Evolutionary conservation across 2,888 invertebrate species (phyloP), one percentile per base, ranked within the genome.

Genomic region (Lithophane semibrunnea): DNA sequence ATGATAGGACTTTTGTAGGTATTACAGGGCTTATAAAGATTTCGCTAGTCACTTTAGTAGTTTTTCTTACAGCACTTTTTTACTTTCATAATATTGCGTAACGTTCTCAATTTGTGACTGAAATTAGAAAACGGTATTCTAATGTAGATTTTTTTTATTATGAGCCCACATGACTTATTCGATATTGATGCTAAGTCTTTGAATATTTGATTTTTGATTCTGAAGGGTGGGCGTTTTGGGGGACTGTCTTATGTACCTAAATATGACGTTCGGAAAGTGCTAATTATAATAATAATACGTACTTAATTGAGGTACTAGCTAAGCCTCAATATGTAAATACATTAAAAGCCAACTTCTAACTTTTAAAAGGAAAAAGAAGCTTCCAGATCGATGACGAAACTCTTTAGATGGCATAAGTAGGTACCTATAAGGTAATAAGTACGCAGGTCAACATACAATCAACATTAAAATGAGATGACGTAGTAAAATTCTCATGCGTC

Each of bases 21-120:
- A 79, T 73, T 83, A 73, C 7, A 79, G 37, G 68, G 49, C 73
- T 81, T 73, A 78, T 1, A 16, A 13, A 58, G 10, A 49, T 66
- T 65, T 74, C 5, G 3, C n/a, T 24, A 44, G 21, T 54, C 37
- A 60, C 42, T 68, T 71, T 24, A 24, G 18, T 44, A 10, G 44
- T 77, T 67, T 77, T 56, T 42, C 13, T 49, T 37, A 42, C 60
- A 13, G 24, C 16, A 16, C 13, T 52, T 37, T 37, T 37, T n/a
- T n/a, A n/a, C n/a, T n/a, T n/a, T n/a, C n/a, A n/a, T n/a, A n/a
- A n/a, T n/a, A n/a, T n/a, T n/a, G n/a, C n/a, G n/a, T n/a, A n/a
- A n/a, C n/a, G n/a, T n/a, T n/a, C n/a, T n/a, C 4, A 18, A 52
- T 18, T 18, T 8, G 18, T 52, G 8, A 52, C 21, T 52, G 21